Evolutionary conservation across 2,888 invertebrate species (phyloP), one percentile per base, ranked within the genome.

Genomic region (Leucoptera coffeella): DNA sequence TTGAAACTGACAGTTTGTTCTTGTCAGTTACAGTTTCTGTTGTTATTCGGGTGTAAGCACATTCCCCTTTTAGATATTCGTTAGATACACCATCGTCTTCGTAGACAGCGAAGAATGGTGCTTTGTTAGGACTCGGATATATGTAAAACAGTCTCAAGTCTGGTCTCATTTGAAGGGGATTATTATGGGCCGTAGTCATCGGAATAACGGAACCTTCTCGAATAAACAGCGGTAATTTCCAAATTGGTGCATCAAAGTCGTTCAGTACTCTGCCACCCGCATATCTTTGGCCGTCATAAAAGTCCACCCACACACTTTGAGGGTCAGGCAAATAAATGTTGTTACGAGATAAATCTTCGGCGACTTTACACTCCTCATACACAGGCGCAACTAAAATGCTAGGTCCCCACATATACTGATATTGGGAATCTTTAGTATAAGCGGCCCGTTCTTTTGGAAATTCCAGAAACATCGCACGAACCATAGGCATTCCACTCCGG

Each of bases 321-420:
- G 39, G 22, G 37, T 51, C 42, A 3, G 67, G 65, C 14, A 69
- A 41, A 35, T 50, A 67, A 35, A 69, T 42, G 10, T 47, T 51
- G 35, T 59, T 38, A 1, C 67, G 53, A 19, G 54, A 31, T 14
- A 47, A 44, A 24, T 43, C 38, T 9, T 34, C 35, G 12, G 38
- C 15, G 9, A 2, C 25, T 2, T 37, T 25, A 26, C 29, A 35
- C 23, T 38, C 31, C 8, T 42, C 42, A 32, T 59, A 67, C 14
- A 67, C 47, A 10, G 67, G 67, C 2, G 67, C 67, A 8, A 69
- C 51, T 32, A 69, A 45, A 27, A 69, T 40, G 34, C 40, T 45
- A 9, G 64, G 57, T 4, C 67, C 67, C 67, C 67, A 69, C 65
- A 67, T 65, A 32, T 39, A 69, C 33, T 69, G 67, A 31, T 69